A percentile compares a stretch with the other conserved stretches of the same genome.
These are phyloP conservation scores for Diadophis punctatus DNA, from an alignment of 2,113 vertebrate species.

Conservation along the genomic window DNA sequence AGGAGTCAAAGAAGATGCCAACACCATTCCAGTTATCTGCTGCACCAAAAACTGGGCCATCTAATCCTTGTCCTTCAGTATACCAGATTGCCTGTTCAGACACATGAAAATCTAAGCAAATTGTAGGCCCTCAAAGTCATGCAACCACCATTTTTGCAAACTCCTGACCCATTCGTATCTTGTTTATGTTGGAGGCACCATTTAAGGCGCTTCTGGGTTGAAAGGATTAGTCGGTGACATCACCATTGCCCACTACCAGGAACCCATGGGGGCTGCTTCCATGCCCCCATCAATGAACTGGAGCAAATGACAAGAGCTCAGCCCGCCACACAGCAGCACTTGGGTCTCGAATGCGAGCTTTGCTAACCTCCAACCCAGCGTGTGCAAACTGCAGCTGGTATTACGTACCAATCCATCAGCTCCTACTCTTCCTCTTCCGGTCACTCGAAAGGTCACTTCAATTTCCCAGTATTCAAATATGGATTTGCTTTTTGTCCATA, in stretches of 20 bases:
- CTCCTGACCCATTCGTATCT: too few relatives aligned
- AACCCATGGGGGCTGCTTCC: not conserved
- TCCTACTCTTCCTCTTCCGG: constrained; percentile 90
- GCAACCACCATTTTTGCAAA: accelerated
- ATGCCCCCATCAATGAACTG: not conserved
- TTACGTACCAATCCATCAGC: constrained; percentile 89
- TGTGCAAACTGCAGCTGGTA: not conserved
- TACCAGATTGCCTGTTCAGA: constrained; percentile 87
- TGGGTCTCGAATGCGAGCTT: not conserved
- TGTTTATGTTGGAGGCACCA: too few relatives aligned
- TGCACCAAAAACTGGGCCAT: constrained; percentile 92
- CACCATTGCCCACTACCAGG: not conserved
- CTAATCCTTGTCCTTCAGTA: constrained; percentile 83
- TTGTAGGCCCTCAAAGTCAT: not conserved
- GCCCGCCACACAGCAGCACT: not conserved
- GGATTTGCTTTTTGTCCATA: constrained; percentile 88
- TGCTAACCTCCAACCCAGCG: not conserved
- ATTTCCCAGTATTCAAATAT: constrained; percentile 88
- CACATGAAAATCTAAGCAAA: not conserved
- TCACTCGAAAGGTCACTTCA: constrained; percentile 91
- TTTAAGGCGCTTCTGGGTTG: too few relatives aligned
- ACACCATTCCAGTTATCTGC: constrained; percentile 91
- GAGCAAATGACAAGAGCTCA: not conserved
- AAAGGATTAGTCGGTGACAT: too few relatives aligned
- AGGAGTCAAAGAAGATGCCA: constrained; percentile 97